phyloP scores from a whole-genome alignment of 2,888 invertebrate species.

The Bugula neritina region DNA sequence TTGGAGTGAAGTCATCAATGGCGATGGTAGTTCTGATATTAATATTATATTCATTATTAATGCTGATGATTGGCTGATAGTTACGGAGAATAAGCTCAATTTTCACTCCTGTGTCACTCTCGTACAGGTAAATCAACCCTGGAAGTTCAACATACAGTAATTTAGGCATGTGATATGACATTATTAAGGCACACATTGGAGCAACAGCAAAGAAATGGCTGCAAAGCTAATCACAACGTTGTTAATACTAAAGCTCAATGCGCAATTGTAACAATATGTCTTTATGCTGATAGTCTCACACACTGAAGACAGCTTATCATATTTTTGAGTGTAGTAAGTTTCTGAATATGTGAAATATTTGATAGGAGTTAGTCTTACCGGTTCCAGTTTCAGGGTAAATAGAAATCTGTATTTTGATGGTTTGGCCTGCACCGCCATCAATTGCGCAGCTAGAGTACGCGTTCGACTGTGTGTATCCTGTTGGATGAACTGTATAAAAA shows the following conservation, averaged over 20 bases:
- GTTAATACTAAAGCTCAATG: too few relatives aligned
- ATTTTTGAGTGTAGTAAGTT: too few relatives aligned
- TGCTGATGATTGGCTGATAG: neutral
- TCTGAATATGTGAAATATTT: too few relatives aligned
- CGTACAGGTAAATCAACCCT: slow-evolving; percentile 9
- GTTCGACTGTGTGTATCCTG: neutral
- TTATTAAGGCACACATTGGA: too few relatives aligned
- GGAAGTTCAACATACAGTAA: too few relatives aligned
- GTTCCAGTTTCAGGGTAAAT: neutral
- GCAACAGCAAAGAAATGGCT: too few relatives aligned
- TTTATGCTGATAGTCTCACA: too few relatives aligned
- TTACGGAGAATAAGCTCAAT: neutral
- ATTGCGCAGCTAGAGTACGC: neutral
- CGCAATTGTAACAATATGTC: too few relatives aligned
- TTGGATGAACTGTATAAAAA: slow-evolving; percentile 6
- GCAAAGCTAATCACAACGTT: too few relatives aligned
- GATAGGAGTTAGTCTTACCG: neutral
- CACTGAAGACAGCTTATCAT: too few relatives aligned
- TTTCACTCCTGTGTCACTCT: neutral
- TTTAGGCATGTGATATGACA: too few relatives aligned
- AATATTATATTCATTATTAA: neutral
- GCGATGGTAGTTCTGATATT: neutral
- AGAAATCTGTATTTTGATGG: neutral
- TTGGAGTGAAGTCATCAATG: slow-evolving; percentile 5
- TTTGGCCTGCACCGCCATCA: neutral